Evolutionary conservation across 1,140 invertebrate species (phyloP), one percentile per base, ranked within the genome.

Genomic region (Pararge aegeria): DNA sequence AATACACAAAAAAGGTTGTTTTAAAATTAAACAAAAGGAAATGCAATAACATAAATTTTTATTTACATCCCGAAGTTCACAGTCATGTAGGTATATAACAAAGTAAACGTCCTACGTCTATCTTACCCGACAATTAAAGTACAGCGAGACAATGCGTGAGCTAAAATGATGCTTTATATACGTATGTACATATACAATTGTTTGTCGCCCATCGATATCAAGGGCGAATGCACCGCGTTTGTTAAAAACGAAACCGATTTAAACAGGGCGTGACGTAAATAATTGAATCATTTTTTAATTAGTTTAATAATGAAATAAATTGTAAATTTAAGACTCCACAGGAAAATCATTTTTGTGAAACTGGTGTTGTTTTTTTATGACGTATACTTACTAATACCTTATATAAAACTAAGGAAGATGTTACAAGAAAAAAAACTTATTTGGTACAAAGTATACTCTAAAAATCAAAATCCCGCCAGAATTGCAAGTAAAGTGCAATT

Each of bases 31-130:
- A 67, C 68, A 51, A 68, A 66, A 59, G 51, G 38, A 48, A 49
- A 53, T 79, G 83, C 74, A 75, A 78, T 88, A 86, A 88, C 85
- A 86, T 88, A 88, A 79, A 80, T 80, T 84, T 87, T 88, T 88
- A 88, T 88, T 88, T 88, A 88, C 85, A 88, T 80, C 73, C 75
- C 80, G 70, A 86, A 86, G 80, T 83, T 83, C 78, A 85, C 81
- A 87, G 75, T 82, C 74, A 81, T 75, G 71, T 53, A 75, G 24
- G 24, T 79, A 83, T 80, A 73, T 84, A 87, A 85, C 83, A 46
- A 85, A 80, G 64, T 75, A 76, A 64, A 73, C 70, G 50, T 74
- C 64, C 69, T 77, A 79, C 66, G 15, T 42, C 64, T 56, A 64
- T 66, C 66, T 70, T 66, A 72, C 68, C 69, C 58, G 66, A 58